Conservation (phyloP, 2,888 invertebrate genomes). For the Cistogaster globosa region DNA sequence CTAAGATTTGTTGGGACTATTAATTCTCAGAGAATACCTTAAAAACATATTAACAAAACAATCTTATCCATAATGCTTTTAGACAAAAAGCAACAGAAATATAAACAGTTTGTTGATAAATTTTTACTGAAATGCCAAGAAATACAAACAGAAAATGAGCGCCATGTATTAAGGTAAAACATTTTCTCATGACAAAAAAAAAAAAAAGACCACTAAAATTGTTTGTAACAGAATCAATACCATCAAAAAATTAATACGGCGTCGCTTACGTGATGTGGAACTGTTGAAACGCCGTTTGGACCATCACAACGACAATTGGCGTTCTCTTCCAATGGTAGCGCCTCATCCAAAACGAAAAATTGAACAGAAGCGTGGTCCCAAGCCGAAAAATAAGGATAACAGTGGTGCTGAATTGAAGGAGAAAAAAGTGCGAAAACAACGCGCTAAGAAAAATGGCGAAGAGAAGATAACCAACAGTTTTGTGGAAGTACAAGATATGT, state of each 20-base stretch:
- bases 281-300: slow-evolving; percentile 80
- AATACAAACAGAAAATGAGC: slow-evolving; percentile 81
- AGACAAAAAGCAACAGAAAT: slow-evolving; percentile 76
- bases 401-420: slow-evolving; percentile 69
- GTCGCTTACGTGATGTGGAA: slow-evolving; percentile 79
- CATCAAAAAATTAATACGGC: slow-evolving; percentile 79
- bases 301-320: slow-evolving; percentile 81
- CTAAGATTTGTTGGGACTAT: not conserved
- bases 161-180: slow-evolving; percentile 79
- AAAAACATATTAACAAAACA: not conserved
- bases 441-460: slow-evolving; percentile 73
- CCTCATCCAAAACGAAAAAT: slow-evolving; percentile 81
- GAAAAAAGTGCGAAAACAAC: slow-evolving; percentile 76
- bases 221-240: slow-evolving; percentile 77
- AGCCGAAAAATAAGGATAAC: slow-evolving; percentile 77
- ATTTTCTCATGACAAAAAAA: not conserved
- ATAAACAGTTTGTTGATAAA: slow-evolving; percentile 79
- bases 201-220: not conserved
- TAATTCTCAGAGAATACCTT: slow-evolving; percentile 14
- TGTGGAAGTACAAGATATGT: slow-evolving; percentile 48
- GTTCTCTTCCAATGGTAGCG: slow-evolving; percentile 79
- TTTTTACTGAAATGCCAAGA: slow-evolving; percentile 79
- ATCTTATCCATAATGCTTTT: slow-evolving; percentile 75
- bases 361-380: slow-evolving; percentile 82
- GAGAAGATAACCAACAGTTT: slow-evolving; percentile 20